Percentiles rank a stretch among this genome's conserved stretches.
These are phyloP conservation scores for Perognathus longimembris DNA, from an alignment of 2,113 vertebrate genomes.

Conservation along the genomic window DNA sequence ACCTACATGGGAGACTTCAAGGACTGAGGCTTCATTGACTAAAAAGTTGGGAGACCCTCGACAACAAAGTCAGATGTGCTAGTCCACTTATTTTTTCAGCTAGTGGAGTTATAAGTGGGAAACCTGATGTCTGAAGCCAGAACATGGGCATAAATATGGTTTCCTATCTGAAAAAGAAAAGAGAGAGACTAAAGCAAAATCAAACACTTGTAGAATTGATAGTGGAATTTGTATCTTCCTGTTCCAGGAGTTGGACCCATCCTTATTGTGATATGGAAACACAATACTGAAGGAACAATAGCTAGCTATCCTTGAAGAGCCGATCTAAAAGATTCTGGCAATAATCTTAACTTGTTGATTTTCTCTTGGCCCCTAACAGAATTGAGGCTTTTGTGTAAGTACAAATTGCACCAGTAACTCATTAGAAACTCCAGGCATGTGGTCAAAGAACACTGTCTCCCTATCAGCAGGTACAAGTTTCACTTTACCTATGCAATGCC, in stretches of 20 bases:
- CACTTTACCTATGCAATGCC: not conserved
- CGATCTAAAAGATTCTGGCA: not conserved
- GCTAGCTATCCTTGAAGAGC: fast-evolving
- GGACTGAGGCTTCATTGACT: too few relatives aligned
- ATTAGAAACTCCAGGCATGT: not conserved
- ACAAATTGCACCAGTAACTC: not conserved
- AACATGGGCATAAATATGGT: too few relatives aligned
- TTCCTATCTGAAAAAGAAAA: too few relatives aligned
- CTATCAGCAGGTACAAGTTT: not conserved
- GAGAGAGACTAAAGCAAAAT: not conserved
- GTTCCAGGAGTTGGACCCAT: not conserved
- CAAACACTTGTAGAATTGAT: not conserved
- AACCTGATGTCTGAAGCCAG: too few relatives aligned
- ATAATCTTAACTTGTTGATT: not conserved
- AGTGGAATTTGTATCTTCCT: not conserved
- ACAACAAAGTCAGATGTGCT: too few relatives aligned
- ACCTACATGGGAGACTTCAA: too few relatives aligned
- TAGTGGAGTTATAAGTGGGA: too few relatives aligned
- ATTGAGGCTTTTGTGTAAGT: not conserved
- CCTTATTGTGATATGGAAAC: not conserved
- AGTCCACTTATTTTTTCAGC: too few relatives aligned
- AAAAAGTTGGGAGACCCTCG: too few relatives aligned
- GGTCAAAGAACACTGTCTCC: not conserved
- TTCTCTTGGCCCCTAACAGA: not conserved
- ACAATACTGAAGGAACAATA: not conserved